Evolutionary conservation across 64 coral and sea anemone genomes (phyloP).

Genomic region (Catalaphyllia jardinei): DNA sequence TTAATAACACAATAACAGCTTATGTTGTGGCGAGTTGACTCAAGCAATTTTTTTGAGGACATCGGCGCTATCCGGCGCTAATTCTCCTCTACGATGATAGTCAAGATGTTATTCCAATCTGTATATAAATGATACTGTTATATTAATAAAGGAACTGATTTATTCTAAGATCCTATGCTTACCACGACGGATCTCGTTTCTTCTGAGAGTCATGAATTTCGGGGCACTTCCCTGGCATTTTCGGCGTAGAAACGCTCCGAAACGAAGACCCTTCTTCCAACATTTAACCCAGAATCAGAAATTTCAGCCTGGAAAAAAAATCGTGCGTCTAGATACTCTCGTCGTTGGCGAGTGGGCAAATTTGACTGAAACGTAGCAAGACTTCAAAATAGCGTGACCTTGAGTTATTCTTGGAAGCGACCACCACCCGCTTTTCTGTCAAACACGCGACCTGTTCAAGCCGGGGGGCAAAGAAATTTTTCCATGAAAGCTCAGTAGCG

Average conservation of each 20-base stretch:
- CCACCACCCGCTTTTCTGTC: conserved; percentile 45
- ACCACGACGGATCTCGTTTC: neutral
- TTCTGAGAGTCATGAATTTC: neutral
- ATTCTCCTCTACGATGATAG: neutral
- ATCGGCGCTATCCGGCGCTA: too few relatives aligned
- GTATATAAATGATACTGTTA: neutral
- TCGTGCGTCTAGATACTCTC: neutral
- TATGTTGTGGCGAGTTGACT: neutral
- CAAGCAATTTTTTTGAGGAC: neutral
- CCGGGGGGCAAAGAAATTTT: conserved; percentile 15
- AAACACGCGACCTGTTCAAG: conserved; percentile 51
- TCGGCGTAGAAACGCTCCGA: neutral
- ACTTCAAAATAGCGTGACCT: conserved; percentile 47
- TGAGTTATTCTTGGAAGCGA: conserved; percentile 52
- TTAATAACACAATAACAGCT: neutral
- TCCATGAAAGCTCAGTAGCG: neutral
- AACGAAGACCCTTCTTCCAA: neutral
- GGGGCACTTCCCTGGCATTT: conserved; percentile 12
- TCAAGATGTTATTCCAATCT: neutral
- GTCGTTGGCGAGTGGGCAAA: neutral
- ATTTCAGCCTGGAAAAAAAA: neutral
- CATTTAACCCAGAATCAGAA: neutral
- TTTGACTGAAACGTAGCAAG: neutral
- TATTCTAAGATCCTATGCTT: conserved; percentile 1
- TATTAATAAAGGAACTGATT: neutral